Percentiles rank a stretch among this genome's conserved stretches.
Evolutionary conservation across 1,140 invertebrate genomes (phyloP).

Genomic region (Cardiocondyla obscurior): DNA sequence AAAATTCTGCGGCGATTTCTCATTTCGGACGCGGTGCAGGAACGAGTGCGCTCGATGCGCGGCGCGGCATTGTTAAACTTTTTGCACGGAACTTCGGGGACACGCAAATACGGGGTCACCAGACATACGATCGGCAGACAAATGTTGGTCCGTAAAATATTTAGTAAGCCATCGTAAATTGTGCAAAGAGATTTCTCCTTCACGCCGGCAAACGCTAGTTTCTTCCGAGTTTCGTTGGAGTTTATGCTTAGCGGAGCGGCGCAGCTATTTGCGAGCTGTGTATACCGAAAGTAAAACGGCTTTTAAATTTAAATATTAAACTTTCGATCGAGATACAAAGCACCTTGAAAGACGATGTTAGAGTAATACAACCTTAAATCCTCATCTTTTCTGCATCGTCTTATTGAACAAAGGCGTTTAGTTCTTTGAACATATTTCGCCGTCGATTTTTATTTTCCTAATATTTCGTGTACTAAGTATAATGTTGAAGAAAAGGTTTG

Average conservation of each 20-base stretch:
- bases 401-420: not conserved
- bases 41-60: not conserved
- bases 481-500: not conserved
- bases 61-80: not conserved
- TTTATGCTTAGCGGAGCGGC: constrained; percentile 17
- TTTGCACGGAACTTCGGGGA: constrained; percentile 6
- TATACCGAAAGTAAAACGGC: constrained; percentile 16
- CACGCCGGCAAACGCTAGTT: constrained; percentile 9
- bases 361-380: constrained; percentile 1
- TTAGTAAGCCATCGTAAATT: constrained; percentile 45
- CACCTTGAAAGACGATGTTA: not conserved
- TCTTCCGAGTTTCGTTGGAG: constrained; percentile 32
- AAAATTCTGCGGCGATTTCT: not conserved
- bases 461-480: not conserved
- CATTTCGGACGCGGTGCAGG: not conserved
- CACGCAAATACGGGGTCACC: not conserved
- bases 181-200: constrained; percentile 8
- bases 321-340: not conserved
- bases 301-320: constrained; percentile 34
- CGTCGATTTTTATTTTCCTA: not conserved
- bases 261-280: constrained; percentile 22
- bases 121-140: constrained; percentile 25
- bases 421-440: not conserved
- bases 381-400: not conserved
- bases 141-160: constrained; percentile 43